Conservation (phyloP, 2,797 vertebrate genomes). For the Platalea minor region DNA sequence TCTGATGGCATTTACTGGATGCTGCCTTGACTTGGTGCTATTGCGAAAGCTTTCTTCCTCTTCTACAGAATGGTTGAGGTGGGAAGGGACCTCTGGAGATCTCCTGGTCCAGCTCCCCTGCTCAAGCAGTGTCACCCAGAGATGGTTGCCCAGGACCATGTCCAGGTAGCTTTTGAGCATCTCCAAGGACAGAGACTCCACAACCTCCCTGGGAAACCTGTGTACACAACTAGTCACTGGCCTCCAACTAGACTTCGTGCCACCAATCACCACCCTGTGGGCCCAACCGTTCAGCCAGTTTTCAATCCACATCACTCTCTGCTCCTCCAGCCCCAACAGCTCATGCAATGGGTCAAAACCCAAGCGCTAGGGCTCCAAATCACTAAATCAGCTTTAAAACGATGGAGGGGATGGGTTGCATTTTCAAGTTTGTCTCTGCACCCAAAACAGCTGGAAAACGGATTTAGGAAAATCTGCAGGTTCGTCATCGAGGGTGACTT, state of each 20-base stretch:
- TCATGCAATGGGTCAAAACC: not conserved
- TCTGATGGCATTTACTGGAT: accelerated
- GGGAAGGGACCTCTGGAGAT: not conserved
- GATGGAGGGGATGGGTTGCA: not conserved
- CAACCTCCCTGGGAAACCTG: not conserved
- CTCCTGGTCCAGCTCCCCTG: not conserved
- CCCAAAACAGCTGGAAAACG: not conserved
- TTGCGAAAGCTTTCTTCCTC: not conserved
- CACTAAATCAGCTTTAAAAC: not conserved
- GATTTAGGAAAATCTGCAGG: not conserved
- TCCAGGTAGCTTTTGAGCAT: not conserved
- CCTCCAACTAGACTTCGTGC: too few relatives aligned
- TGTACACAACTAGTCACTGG: too few relatives aligned
- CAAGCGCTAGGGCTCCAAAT: not conserved
- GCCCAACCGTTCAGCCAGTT: not conserved
- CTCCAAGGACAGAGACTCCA: not conserved
- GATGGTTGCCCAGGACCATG: not conserved
- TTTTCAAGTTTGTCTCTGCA: not conserved
- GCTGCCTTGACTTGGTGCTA: not conserved
- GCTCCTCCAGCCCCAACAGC: not conserved
- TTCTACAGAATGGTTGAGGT: not conserved
- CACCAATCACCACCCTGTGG: too few relatives aligned
- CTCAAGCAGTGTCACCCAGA: not conserved
- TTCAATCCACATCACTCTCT: not conserved
- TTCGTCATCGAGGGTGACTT: accelerated